phyloP scores from a whole-genome alignment of 2,888 invertebrate genomes.

The Chrysotoxum bicinctum region DNA sequence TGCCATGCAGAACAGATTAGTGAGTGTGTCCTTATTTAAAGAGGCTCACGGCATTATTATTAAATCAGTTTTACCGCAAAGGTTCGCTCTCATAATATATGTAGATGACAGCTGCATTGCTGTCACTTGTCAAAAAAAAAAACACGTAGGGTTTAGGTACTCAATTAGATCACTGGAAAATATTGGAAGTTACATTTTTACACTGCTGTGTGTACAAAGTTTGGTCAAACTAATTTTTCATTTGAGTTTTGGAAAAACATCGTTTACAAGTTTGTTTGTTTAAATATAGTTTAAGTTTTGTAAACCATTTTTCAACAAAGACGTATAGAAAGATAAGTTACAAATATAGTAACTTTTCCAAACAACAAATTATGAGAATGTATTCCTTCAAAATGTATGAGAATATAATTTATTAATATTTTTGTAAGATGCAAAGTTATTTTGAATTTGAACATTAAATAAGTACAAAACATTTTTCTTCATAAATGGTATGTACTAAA shows the following conservation, averaged over 20 bases:
- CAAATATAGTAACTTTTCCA: too few relatives aligned
- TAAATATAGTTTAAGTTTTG: too few relatives aligned
- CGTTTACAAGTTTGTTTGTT: too few relatives aligned
- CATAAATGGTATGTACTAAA: too few relatives aligned
- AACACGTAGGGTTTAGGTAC: conserved; percentile 16
- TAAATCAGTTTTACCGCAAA: conserved; percentile 64
- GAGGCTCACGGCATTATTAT: conserved; percentile 56
- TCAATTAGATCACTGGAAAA: conserved; percentile 34
- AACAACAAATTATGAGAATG: too few relatives aligned
- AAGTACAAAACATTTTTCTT: too few relatives aligned
- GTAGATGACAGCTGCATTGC: conserved; percentile 61
- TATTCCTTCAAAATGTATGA: too few relatives aligned
- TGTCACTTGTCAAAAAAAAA: conserved; percentile 56
- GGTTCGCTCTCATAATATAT: conserved; percentile 1
- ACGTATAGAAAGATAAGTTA: too few relatives aligned
- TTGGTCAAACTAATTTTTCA: neutral
- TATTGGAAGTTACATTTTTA: neutral
- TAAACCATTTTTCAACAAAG: too few relatives aligned
- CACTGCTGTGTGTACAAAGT: neutral
- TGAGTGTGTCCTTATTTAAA: conserved; percentile 60
- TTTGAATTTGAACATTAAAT: too few relatives aligned
- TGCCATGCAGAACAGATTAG: conserved; percentile 49
- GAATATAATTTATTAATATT: too few relatives aligned
- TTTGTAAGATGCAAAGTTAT: too few relatives aligned
- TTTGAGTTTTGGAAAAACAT: neutral